Percentiles rank a stretch among this genome's conserved stretches.
Evolutionary conservation across 2,797 vertebrate species (phyloP).

Genomic region (Neoniphon sammara): DNA sequence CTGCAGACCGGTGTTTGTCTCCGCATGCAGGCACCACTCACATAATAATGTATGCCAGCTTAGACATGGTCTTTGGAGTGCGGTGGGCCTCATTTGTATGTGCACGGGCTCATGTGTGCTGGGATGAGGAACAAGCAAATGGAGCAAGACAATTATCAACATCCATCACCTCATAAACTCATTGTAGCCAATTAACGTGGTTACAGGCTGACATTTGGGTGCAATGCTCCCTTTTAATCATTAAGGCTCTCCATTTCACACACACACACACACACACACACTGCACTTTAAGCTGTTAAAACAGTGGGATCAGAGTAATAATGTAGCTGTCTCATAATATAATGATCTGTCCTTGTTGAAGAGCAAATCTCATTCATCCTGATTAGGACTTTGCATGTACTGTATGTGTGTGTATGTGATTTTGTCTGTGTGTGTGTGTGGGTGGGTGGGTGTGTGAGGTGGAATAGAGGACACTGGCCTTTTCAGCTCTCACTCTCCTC

Average conservation of each 20-base stretch:
- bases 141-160: slow-evolving; percentile 72
- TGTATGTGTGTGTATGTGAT: slow-evolving; percentile 12
- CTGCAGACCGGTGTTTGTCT: slow-evolving; percentile 17
- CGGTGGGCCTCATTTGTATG: slow-evolving; percentile 39
- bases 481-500: slow-evolving; percentile 49
- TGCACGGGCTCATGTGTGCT: slow-evolving; percentile 13
- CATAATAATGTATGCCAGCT: neutral
- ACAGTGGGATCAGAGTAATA: slow-evolving; percentile 44
- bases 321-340: slow-evolving; percentile 61
- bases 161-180: slow-evolving; percentile 77
- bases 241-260: slow-evolving; percentile 16
- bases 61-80: slow-evolving; percentile 24
- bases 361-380: slow-evolving; percentile 65
- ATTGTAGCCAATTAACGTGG: slow-evolving; percentile 75
- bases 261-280: neutral
- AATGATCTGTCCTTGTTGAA: slow-evolving; percentile 51
- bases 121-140: slow-evolving; percentile 61
- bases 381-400: slow-evolving; percentile 45
- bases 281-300: slow-evolving; percentile 24
- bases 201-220: slow-evolving; percentile 67
- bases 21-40: neutral
- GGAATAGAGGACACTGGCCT: slow-evolving; percentile 53
- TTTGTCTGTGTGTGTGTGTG: slow-evolving; percentile 8
- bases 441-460: slow-evolving; percentile 28
- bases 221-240: slow-evolving; percentile 58